phyloP scores from a whole-genome alignment of 2,797 vertebrate genomes.

The Meda fulgida region DNA sequence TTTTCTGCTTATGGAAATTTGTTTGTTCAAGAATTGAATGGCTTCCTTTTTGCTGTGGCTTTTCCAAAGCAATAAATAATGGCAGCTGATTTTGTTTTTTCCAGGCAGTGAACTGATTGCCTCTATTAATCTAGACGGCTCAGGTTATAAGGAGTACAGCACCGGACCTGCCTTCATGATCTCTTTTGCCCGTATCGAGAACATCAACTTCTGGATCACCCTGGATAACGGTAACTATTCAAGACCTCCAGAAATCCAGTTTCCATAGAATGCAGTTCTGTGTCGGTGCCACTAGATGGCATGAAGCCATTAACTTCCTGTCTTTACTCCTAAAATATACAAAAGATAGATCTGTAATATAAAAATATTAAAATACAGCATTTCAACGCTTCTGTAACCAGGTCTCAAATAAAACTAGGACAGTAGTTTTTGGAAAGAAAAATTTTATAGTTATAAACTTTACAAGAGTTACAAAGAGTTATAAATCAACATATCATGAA shows the following conservation, averaged over 20 bases:
- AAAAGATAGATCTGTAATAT: no score
- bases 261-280: not conserved
- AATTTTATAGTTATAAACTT: not conserved
- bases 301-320: conserved; percentile 6
- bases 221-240: conserved; percentile 70
- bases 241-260: not conserved
- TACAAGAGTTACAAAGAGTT: no score
- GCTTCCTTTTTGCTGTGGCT: not conserved
- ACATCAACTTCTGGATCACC: conserved; percentile 85
- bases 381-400: not conserved
- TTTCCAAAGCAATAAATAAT: not conserved
- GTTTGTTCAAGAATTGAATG: not conserved
- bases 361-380: not conserved
- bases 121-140: conserved; percentile 78
- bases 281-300: conserved; percentile 63
- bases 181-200: conserved; percentile 78
- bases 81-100: not conserved
- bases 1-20: not conserved
- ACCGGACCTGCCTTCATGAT: conserved; percentile 75
- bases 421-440: not conserved
- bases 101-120: conserved; percentile 71
- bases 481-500: no score
- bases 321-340: no score
- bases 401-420: not conserved
- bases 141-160: conserved; percentile 76